A percentile compares a stretch with the other conserved stretches of the same genome.
These are phyloP conservation scores for Polietes domitor DNA, from an alignment of 2,888 invertebrate genomes.

Conservation along the genomic window DNA sequence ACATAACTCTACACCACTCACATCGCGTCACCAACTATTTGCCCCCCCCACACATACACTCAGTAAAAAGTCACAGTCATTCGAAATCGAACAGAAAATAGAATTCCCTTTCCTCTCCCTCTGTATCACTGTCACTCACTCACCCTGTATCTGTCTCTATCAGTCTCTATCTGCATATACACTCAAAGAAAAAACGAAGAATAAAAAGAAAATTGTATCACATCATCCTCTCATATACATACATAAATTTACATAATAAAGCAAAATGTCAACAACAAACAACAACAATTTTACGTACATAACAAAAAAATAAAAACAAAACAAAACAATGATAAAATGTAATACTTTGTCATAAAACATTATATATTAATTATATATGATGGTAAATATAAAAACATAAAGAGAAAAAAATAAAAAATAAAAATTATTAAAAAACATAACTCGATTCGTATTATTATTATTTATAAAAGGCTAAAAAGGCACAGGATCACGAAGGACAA, in stretches of 20 bases:
- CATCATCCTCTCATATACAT: background rate
- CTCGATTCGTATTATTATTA: too few relatives aligned
- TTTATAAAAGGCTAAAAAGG: too few relatives aligned
- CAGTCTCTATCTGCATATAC: background rate
- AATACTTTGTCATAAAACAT: constrained; percentile 69
- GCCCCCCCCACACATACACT: background rate
- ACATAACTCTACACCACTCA: background rate
- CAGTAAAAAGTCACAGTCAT: constrained; percentile 5
- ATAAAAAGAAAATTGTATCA: constrained; percentile 33
- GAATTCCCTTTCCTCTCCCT: background rate
- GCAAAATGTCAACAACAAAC: constrained; percentile 58
- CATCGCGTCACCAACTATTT: background rate
- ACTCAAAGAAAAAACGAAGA: constrained; percentile 1
- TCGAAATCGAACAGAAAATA: background rate
- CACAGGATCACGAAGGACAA: too few relatives aligned
- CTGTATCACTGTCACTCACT: background rate
- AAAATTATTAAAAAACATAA: constrained; percentile 63
- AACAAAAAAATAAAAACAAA: constrained; percentile 73
- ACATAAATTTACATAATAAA: constrained; percentile 51
- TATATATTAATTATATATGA: constrained; percentile 68
- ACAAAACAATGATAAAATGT: constrained; percentile 61
- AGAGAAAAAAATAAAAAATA: constrained; percentile 51
- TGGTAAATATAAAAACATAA: constrained; percentile 59
- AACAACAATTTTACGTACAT: constrained; percentile 73
- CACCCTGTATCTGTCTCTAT: too few relatives aligned